These are phyloP conservation scores for Diadema setosum DNA, from an alignment of 35 echinoderm and acorn worm species.

Conservation along the genomic window DNA sequence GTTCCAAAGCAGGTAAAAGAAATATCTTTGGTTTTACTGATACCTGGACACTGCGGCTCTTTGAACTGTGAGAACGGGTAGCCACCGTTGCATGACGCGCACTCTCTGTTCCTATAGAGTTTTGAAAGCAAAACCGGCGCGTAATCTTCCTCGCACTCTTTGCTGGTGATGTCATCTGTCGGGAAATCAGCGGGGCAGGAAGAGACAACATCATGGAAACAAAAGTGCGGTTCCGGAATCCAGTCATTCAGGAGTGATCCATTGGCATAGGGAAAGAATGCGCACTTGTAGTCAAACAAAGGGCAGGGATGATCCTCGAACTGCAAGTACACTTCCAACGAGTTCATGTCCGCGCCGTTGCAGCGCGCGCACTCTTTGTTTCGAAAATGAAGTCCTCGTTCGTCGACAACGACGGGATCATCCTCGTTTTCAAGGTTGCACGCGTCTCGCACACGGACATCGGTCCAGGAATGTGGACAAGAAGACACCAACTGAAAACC, in stretches of 20 bases:
- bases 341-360: neutral
- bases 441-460: neutral
- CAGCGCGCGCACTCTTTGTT: neutral
- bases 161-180: neutral
- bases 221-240: neutral
- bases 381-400: neutral
- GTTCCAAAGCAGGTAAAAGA: neutral
- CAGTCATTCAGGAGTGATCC: neutral
- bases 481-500: neutral
- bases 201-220: neutral
- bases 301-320: neutral
- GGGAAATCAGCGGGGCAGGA: neutral
- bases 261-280: neutral
- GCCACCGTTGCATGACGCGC: neutral
- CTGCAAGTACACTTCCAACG: neutral
- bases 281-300: neutral
- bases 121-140: neutral
- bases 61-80: neutral
- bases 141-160: neutral
- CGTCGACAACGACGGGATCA: neutral
- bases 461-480: neutral
- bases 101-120: neutral
- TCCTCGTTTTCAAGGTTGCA: neutral
- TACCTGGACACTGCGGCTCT: neutral
- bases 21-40: neutral